Evolutionary conservation across 2,113 vertebrate species (phyloP).

Genomic region (Asarcornis scutulata): DNA sequence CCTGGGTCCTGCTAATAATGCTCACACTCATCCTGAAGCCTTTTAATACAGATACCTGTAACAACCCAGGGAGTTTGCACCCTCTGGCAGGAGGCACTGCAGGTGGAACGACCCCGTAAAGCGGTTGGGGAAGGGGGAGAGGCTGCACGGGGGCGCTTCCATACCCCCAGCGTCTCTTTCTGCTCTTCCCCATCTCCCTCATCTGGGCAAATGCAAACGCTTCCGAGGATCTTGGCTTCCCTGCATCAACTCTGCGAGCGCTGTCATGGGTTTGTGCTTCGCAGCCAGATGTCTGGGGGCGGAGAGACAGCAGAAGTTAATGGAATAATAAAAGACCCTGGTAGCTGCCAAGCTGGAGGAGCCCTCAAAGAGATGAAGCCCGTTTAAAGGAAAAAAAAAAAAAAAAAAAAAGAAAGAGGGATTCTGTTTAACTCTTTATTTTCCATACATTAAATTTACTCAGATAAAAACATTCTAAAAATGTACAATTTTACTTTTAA

Average conservation of each 20-base stretch:
- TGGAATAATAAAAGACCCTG: neutral
- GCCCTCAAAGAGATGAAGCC: neutral
- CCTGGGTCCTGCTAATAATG: accelerated
- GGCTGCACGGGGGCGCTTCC: accelerated
- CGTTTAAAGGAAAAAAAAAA: neutral
- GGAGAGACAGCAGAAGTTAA: neutral
- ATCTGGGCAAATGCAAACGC: neutral
- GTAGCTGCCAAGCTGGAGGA: neutral
- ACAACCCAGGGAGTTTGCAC: accelerated
- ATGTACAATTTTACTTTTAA: slow-evolving; percentile 87
- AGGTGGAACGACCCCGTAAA: accelerated
- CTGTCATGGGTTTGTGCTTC: neutral
- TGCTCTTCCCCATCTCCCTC: neutral
- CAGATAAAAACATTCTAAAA: slow-evolving; percentile 90
- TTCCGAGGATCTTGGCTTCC: neutral
- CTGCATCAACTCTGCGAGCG: neutral
- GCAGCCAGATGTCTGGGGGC: neutral
- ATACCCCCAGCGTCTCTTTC: accelerated
- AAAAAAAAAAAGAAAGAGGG: neutral
- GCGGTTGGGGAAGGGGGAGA: accelerated
- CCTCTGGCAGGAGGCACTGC: neutral
- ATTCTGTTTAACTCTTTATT: slow-evolving; percentile 80
- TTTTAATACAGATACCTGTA: accelerated
- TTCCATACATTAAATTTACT: slow-evolving; percentile 88
- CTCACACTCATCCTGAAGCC: accelerated